Evolutionary conservation across 2,888 invertebrate genomes (phyloP).

Genomic region (Amphipyra berbera): DNA sequence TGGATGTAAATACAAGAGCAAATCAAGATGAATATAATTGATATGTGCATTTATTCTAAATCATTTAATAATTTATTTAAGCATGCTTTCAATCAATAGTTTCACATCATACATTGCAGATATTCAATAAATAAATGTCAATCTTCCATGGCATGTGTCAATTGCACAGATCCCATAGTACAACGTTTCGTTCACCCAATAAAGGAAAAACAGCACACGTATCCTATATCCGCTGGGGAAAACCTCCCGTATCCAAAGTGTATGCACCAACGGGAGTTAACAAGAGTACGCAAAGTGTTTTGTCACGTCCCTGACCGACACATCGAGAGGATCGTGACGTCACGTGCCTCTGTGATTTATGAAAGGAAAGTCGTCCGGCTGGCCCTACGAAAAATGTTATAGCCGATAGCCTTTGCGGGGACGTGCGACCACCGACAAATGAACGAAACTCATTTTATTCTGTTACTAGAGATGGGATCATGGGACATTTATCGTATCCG

Average conservation of each 20-base stretch:
- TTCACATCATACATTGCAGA: too few relatives aligned
- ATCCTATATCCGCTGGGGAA: conserved; percentile 36
- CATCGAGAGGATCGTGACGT: conserved; percentile 80
- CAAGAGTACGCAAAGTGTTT: conserved; percentile 63
- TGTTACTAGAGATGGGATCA: conserved; percentile 71
- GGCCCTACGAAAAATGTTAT: conserved; percentile 77
- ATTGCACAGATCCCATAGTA: not conserved
- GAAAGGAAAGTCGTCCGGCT: conserved; percentile 76
- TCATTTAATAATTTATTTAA: too few relatives aligned
- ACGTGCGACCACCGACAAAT: conserved; percentile 77
- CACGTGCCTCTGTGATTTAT: conserved; percentile 84
- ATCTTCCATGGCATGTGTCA: not conserved
- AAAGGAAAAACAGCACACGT: conserved; percentile 41
- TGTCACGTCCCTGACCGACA: conserved; percentile 80
- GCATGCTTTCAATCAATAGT: too few relatives aligned
- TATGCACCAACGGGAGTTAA: conserved; percentile 48
- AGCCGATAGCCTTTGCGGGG: conserved; percentile 78
- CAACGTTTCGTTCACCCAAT: conserved; percentile 26
- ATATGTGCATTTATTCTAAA: too few relatives aligned
- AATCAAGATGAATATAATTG: too few relatives aligned
- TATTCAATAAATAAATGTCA: too few relatives aligned
- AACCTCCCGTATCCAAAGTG: conserved; percentile 35
- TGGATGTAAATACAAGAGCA: too few relatives aligned
- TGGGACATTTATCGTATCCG: conserved; percentile 68
- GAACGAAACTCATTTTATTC: conserved; percentile 80